phyloP scores from a whole-genome alignment of 2,113 vertebrate species.

The Nyctereutes procyonoides region DNA sequence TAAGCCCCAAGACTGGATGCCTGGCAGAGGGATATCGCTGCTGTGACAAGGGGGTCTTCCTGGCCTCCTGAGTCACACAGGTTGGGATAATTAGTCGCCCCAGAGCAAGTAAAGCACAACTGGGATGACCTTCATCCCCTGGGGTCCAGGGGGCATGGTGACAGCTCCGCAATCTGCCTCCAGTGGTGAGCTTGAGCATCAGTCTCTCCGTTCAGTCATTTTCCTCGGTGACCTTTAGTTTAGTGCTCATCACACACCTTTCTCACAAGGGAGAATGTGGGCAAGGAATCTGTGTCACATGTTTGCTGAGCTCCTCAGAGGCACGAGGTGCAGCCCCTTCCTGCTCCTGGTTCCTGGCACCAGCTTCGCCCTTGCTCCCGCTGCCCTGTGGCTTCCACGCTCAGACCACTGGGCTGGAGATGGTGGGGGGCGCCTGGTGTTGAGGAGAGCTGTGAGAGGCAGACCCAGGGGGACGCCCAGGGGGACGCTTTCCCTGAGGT shows the following conservation, averaged over 20 bases:
- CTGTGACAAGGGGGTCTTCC: background rate
- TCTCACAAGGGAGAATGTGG: background rate
- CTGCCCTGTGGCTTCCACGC: background rate
- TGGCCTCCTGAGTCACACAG: background rate
- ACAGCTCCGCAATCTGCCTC: background rate
- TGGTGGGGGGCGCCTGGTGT: background rate
- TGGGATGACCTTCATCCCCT: background rate
- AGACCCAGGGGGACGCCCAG: background rate
- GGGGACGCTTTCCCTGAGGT: background rate
- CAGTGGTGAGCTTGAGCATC: background rate
- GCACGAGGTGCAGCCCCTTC: background rate
- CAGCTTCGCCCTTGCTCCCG: background rate
- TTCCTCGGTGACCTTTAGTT: background rate
- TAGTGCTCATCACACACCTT: background rate
- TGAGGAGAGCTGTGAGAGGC: background rate
- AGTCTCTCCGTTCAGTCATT: background rate
- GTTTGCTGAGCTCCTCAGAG: background rate
- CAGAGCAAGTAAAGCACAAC: background rate
- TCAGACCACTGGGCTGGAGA: background rate
- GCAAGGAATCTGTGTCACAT: background rate
- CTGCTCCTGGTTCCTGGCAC: too few species aligned
- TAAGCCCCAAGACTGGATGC: background rate
- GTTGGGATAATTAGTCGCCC: too few species aligned
- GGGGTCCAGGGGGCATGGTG: background rate
- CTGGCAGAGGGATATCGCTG: background rate